phyloP scores from a whole-genome alignment of 2,888 invertebrate genomes.

The Torymus aiolomorphi region DNA sequence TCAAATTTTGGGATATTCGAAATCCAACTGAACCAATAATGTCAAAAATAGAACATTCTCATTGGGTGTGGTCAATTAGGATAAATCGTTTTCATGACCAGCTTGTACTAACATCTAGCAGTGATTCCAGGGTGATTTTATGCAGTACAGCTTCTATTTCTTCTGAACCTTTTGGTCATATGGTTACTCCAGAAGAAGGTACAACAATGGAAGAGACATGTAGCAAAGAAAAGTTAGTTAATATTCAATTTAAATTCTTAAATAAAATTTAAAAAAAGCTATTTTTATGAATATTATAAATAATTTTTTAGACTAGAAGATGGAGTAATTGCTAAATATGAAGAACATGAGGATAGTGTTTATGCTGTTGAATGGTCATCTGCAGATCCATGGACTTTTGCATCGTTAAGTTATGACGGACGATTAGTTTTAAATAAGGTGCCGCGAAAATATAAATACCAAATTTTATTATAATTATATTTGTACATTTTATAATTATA shows the following conservation, averaged over 20 bases:
- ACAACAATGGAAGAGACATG: slow-evolving; percentile 73
- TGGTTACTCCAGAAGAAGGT: slow-evolving; percentile 75
- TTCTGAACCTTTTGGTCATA: slow-evolving; percentile 84
- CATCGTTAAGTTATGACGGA: slow-evolving; percentile 98
- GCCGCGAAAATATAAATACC: slow-evolving; percentile 95
- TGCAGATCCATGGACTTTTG: slow-evolving; percentile 99
- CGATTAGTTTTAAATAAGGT: slow-evolving; percentile 94
- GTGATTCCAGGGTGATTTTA: slow-evolving; percentile 93
- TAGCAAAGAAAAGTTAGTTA: slow-evolving; percentile 76
- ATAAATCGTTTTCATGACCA: slow-evolving; percentile 99
- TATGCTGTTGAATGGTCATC: slow-evolving; percentile 98
- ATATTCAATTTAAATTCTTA: neutral
- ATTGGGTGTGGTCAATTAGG: slow-evolving; percentile 96
- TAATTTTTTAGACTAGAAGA: slow-evolving; percentile 81
- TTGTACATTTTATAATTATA: slow-evolving; percentile 25
- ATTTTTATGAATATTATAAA: slow-evolving; percentile 39
- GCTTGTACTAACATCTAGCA: slow-evolving; percentile 93
- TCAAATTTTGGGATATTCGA: slow-evolving; percentile 97
- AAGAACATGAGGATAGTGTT: slow-evolving; percentile 98
- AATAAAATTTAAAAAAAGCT: slow-evolving; percentile 28
- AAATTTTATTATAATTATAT: slow-evolving; percentile 84
- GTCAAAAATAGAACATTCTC: slow-evolving; percentile 89
- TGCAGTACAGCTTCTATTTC: slow-evolving; percentile 92
- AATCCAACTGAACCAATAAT: slow-evolving; percentile 87
- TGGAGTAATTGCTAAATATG: slow-evolving; percentile 93